Base-by-base conservation (phyloP, 2,888 invertebrate species). In the Tholera decimalis region DNA sequence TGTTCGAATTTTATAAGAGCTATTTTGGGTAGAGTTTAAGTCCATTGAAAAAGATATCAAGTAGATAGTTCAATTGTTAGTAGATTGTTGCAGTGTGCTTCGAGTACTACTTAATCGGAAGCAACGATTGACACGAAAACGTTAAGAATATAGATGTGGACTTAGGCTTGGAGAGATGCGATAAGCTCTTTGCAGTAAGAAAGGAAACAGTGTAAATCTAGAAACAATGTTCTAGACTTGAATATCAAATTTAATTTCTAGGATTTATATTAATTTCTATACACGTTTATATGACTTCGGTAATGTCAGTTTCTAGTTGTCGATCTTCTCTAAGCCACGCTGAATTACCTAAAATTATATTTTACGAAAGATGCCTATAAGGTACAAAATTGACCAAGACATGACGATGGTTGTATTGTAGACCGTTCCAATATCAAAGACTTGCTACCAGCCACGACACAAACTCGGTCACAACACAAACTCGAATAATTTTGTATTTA, bases 401-500 rank as follows among this genome's bases (percentile, higher is more conserved):
- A 65, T 58, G 63, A 66, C 35, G 51, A 60, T 66, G 65, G 63
- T 60, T 74, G 74, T 43, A 67, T 60, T 74, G 74, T 43, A 67
- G 66, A 61, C 57, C 57, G 63, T 69, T 69, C n/a, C 33, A 61
- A 53, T 64, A 70, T 67, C 59, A 58, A 68, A 74, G 47, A 68
- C 58, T 64, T 41, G 55, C 60, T 62, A 69, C 70, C 60, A 73
- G 51, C 54, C 53, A 68, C 58, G 55, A 71, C 62, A 76, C 54
- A 62, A 66, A 79, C 73, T 73, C 77, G 82, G 81, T 85, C 80
- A 82, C 80, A 85, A 89, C 85, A 87, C 84, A 87, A 89, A 90
- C 92, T 93, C 90, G 92, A 93, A 93, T 93, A 92, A 81, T 84
- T 87, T 82, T 84, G 67, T 88, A 89, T 89, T 88, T 90, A 87